phyloP scores from a whole-genome alignment of 2,888 invertebrate species.

The Habroteleia sp. region DNA sequence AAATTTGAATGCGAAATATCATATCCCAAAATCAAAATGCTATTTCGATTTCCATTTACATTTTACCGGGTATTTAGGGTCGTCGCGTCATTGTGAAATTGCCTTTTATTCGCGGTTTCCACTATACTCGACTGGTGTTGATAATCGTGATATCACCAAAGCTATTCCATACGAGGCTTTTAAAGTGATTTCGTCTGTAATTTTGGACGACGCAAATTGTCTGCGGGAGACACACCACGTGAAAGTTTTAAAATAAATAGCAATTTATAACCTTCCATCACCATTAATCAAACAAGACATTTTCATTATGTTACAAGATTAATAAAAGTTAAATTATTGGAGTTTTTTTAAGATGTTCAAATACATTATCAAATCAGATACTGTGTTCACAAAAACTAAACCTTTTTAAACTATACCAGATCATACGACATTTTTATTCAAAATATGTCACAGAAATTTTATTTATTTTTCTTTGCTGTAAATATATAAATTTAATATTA shows the following conservation, averaged over 20 bases:
- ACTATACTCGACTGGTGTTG: slow-evolving; percentile 41
- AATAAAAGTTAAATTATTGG: not conserved
- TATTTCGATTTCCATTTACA: slow-evolving; percentile 49
- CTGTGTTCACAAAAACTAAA: too few species aligned
- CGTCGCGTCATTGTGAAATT: slow-evolving; percentile 64
- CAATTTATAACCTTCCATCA: slow-evolving; percentile 44
- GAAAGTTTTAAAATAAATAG: slow-evolving; percentile 43
- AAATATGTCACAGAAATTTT: too few species aligned
- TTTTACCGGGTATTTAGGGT: slow-evolving; percentile 28
- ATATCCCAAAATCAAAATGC: slow-evolving; percentile 28
- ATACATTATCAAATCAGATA: not conserved
- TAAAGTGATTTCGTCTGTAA: slow-evolving; percentile 55
- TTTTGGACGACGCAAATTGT: slow-evolving; percentile 53
- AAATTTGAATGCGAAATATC: slow-evolving; percentile 21
- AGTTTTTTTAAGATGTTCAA: not conserved
- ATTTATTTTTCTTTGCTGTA: too few species aligned
- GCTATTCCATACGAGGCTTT: slow-evolving; percentile 54
- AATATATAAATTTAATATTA: too few species aligned
- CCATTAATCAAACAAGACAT: slow-evolving; percentile 34
- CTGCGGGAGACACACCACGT: slow-evolving; percentile 26
- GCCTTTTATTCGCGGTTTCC: slow-evolving; percentile 67
- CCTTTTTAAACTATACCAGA: too few species aligned
- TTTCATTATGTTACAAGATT: slow-evolving; percentile 12
- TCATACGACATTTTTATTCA: too few species aligned
- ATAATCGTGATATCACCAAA: slow-evolving; percentile 55